Conservation (phyloP, 2,797 vertebrate species). For the Hapalemur alaotrensis region DNA sequence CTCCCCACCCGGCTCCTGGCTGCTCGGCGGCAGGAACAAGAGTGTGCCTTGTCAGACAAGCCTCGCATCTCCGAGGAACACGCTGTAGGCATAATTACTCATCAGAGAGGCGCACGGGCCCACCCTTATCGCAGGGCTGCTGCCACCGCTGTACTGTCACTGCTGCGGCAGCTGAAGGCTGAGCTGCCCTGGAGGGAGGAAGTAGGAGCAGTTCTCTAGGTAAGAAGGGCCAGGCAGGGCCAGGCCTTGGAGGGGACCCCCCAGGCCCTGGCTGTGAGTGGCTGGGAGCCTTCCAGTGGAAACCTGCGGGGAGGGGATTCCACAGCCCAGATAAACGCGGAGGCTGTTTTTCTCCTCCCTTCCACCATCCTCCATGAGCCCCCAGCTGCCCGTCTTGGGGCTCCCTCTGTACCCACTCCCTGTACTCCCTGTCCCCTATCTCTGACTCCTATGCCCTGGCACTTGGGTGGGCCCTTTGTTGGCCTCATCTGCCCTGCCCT, state of each 20-base stretch:
- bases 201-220: background rate
- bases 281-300: background rate
- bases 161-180: background rate
- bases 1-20: background rate
- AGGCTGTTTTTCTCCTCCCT: background rate
- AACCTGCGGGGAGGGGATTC: background rate
- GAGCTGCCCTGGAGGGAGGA: background rate
- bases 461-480: too few relatives aligned
- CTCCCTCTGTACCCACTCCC: background rate
- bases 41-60: slow-evolving; percentile 82
- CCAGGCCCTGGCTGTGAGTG: background rate
- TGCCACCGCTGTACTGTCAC: background rate
- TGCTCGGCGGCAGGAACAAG: slow-evolving; percentile 75
- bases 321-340: background rate
- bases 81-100: slow-evolving; percentile 53
- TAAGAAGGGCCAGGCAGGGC: background rate
- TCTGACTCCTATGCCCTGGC: background rate
- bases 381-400: background rate
- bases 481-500: background rate
- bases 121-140: background rate
- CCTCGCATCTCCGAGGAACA: slow-evolving; percentile 67
- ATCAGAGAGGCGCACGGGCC: background rate
- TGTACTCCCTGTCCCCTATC: background rate
- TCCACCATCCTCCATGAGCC: background rate
- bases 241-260: background rate